Evolutionary conservation across 2,888 invertebrate genomes (phyloP), one percentile per base, ranked within the genome.

Genomic region (Archaeoteleia sp.): DNA sequence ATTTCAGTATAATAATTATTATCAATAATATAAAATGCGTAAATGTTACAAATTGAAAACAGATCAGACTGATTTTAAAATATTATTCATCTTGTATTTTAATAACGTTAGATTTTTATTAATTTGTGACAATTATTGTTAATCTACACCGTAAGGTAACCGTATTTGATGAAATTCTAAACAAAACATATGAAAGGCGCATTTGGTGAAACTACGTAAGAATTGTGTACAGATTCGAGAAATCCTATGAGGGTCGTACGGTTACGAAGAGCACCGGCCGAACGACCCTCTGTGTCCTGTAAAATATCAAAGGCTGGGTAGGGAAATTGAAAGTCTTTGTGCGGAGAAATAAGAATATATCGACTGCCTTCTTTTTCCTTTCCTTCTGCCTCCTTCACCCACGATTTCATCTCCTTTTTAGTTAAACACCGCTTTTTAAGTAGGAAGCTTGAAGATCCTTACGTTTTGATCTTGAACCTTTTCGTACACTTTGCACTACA

Each of bases 251-350:
- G 53, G 53, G 46, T 51, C 53, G 40, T 54, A 30, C 14, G 43
- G 32, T 37, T 30, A 34, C 42, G 67, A 57, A 71, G 74, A 73
- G 71, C 60, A 74, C 72, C 77, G 75, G 67, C 66, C 72, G 69
- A 48, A 57, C 63, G 54, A 54, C 63, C 54, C 63, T 60, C 69
- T n/a, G n/a, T 67, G 71, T 74, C 75, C 75, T 72, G 77, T 74
- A 74, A 78, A 81, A 80, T 81, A 81, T 80, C 79, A 80, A 80
- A 80, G 80, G 76, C 78, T 75, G 74, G 72, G 76, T 75, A 78
- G 78, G 78, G 81, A 82, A 82, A 82, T 82, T 82, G 80, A 82
- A 82, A 82, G 80, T 82, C 82, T 82, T 82, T 82, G 82, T 82
- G 75, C 73, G 75, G 74, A 78, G 77, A 79, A 82, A 81, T 82